phyloP scores from a whole-genome alignment of 2,113 vertebrate species.

The Myrmophylax atrothorax region DNA sequence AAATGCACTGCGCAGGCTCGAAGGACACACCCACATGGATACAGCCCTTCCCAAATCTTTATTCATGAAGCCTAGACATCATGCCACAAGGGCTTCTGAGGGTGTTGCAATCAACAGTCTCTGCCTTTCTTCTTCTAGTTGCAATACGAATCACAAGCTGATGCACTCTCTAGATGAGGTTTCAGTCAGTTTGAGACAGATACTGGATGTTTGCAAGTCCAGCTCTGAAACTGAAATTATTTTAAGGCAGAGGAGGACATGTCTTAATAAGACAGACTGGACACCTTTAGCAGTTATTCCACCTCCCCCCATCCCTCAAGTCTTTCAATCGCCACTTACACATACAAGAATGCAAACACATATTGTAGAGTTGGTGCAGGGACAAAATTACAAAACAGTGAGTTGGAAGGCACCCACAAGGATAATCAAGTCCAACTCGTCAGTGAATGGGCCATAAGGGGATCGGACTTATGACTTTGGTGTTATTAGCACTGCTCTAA shows the following conservation, averaged over 20 bases:
- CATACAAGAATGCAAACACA: neutral
- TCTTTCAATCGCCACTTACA: neutral
- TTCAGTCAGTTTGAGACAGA: neutral
- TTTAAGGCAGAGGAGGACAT: neutral
- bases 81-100: neutral
- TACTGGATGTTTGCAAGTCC: neutral
- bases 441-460: neutral
- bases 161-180: neutral
- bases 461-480: neutral
- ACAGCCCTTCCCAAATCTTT: too few species aligned
- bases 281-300: neutral
- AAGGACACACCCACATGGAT: too few species aligned
- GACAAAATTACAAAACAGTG: neutral
- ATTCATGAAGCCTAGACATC: too few species aligned
- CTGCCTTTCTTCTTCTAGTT: neutral
- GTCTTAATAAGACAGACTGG: neutral
- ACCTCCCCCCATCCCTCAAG: accelerated
- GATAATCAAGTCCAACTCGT: neutral
- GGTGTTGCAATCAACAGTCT: neutral
- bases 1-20: too few species aligned
- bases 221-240: neutral
- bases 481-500: neutral
- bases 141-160: neutral
- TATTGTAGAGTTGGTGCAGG: neutral
- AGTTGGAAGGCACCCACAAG: neutral